Base-by-base conservation (phyloP, 2,888 invertebrate species). In the Xestia sexstrigata region DNA sequence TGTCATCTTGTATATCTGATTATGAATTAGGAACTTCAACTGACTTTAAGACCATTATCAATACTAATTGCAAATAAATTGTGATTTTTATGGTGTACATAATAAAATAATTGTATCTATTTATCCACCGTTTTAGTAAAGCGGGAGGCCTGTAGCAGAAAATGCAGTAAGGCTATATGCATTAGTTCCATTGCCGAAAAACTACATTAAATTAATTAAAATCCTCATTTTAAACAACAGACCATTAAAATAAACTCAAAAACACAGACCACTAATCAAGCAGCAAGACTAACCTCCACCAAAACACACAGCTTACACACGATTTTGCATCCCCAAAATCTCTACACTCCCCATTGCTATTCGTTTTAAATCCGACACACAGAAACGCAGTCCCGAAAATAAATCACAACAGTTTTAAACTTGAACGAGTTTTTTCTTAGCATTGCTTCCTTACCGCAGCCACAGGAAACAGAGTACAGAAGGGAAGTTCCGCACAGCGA, bases 381-480 rank as follows among this genome's bases (percentile, higher is more conserved):
- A 67, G 49, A 77, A 79, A 86, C 79, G 79, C 80, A 87, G 82
- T 87, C 70, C 66, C 70, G 39, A 70, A 78, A 79, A 89, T 89
- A 89, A 89, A 89, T 89, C 87, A 86, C 83, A 78, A 76, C 81
- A 81, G 79, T 85, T 88, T 88, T 89, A 78, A 86, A 89, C 79
- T 81, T 74, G 55, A 76, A 67, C 73, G 79, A 78, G 69, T 76
- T 86, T 76, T n/a, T 77, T 83, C 78, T 65, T 81, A 79, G 78
- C 86, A 82, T 82, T 76, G 35, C 52, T 82, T 79, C 45, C 78
- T 67, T 67, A 81, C 78, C 79, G 55, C 45, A 63, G 45, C 17
- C 52, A 55, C 15, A 2, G 7, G 20, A 15, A 15, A 42, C 11
- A 6, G 2, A n/a, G 3, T 23, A 1, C 42, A 77, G 42, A 49